Conservation (phyloP, 1,140 invertebrate genomes). For the Drosophila pectinifera region DNA sequence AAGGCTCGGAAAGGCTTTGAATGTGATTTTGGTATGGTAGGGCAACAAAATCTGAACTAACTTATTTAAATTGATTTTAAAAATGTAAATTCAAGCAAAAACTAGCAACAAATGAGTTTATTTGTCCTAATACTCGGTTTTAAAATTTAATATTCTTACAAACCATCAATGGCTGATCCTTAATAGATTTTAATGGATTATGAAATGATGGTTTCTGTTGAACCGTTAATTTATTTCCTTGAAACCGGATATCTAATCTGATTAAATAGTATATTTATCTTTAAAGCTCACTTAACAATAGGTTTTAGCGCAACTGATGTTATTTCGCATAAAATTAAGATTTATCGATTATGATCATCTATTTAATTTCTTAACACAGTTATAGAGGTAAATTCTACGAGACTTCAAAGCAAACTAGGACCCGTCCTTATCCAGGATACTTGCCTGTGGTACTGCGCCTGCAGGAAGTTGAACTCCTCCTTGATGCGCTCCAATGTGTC, state of each 20-base stretch:
- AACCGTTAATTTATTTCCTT: not conserved
- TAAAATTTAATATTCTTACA: not conserved
- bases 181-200: not conserved
- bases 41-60: too few relatives aligned
- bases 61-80: not conserved
- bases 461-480: constrained; percentile 99
- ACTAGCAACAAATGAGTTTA: not conserved
- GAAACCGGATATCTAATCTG: not conserved
- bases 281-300: not conserved
- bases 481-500: constrained; percentile 99
- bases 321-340: too few relatives aligned
- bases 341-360: too few relatives aligned
- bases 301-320: not conserved
- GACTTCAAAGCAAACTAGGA: too few relatives aligned
- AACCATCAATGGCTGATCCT: not conserved
- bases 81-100: too few relatives aligned
- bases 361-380: not conserved
- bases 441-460: constrained; percentile 99
- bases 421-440: constrained; percentile 84
- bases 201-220: not conserved
- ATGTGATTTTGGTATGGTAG: constrained; percentile 17
- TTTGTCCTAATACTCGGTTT: not conserved
- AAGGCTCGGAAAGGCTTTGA: constrained; percentile 18
- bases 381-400: too few relatives aligned
- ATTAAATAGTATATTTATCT: not conserved